These are phyloP conservation scores for Leptinotarsa defecta DNA, from an alignment of 1,140 invertebrate species.

Conservation along the genomic window DNA sequence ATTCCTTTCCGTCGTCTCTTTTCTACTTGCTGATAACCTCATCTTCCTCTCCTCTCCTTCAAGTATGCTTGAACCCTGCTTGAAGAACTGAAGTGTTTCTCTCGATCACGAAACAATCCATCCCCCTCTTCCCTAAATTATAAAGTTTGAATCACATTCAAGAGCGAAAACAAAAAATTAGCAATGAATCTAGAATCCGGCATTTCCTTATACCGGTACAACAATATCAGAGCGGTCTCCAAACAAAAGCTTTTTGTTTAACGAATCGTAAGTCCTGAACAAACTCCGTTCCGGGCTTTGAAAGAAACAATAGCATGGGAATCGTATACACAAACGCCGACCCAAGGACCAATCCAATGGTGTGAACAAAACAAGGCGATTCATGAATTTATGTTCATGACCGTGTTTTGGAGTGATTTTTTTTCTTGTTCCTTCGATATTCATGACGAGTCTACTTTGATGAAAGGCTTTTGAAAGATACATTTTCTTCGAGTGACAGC, in stretches of 20 bases:
- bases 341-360: neutral
- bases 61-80: no score
- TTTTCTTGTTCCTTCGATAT: neutral
- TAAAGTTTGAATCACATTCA: neutral
- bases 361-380: neutral
- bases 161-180: conserved; percentile 6
- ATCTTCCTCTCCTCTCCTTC: no score
- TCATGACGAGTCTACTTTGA: neutral
- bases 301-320: conserved; percentile 13
- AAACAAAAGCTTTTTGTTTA: conserved; percentile 29
- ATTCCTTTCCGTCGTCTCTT: no score
- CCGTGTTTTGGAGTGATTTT: neutral
- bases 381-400: neutral
- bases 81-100: no score
- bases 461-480: no score
- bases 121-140: neutral
- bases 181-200: conserved; percentile 10
- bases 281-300: conserved; percentile 10
- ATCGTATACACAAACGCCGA: conserved; percentile 12
- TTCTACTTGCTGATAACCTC: no score
- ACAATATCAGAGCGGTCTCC: conserved; percentile 4
- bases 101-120: neutral
- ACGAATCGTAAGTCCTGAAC: conserved; percentile 29
- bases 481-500: no score
- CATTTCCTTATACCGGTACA: conserved; percentile 19